Base-by-base conservation (phyloP, 2,888 invertebrate genomes). In the Unio pictorum region DNA sequence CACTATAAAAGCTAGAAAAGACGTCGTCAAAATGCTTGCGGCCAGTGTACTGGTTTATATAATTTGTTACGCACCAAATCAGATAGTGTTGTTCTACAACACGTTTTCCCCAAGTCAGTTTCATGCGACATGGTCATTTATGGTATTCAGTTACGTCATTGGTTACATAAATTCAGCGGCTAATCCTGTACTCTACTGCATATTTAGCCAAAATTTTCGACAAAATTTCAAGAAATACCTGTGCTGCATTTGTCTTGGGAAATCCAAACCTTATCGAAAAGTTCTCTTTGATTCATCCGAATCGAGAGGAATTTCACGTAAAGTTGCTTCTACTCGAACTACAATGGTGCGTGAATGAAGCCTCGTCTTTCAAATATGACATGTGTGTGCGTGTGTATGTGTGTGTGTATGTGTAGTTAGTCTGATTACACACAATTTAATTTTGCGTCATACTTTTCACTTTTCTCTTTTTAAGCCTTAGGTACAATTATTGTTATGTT, bases 11-110 rank as follows among this genome's bases (percentile, higher is more conserved):
- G 86, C 89, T 0, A 75, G 91, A 7, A 87, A 89, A 58, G 89
- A 89, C 56, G 91, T 91, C 34, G 90, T 91, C n/a, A 91, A 91
- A 79, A 91, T 91, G 91, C 81, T 91, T 55, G 87, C 90, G 3
- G 89, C 90, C 8, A 91, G 91, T 78, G 91, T 91, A 60, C 70
- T 89, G 62, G 87, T 91, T 6, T 91, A 91, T 81, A 90, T 91
- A 73, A 69, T 91, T 60, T 91, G 91, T 78, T 91, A 91, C 80
- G 90, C 91, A 6, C 91, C 91, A 0, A 88, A 88, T 8, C 91
- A 91, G 79, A 83, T 89, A 4, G 81, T 87, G 15, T 79, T 89
- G 17, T 78, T 90, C 66, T 90, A 90, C 81, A 85, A 84, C 69
- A 81, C 87, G 6, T 79, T 90, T 61, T 82, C 88, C 3, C 54